Conservation (phyloP, 1,140 invertebrate genomes). For the Ceratina australensis region DNA sequence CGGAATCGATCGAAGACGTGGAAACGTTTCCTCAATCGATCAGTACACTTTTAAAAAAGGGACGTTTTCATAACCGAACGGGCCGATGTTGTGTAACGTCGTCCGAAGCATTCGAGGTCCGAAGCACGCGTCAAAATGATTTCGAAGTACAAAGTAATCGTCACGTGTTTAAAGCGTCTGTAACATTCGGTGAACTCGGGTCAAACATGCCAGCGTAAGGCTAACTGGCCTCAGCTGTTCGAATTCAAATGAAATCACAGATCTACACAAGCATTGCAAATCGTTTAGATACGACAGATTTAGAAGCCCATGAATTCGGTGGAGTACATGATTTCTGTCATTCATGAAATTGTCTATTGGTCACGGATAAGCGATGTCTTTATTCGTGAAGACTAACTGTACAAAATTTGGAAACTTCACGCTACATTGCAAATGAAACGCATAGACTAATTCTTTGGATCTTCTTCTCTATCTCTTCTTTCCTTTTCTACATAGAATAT, state of each 20-base stretch:
- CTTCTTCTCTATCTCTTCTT: neutral
- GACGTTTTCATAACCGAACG: constrained; percentile 18
- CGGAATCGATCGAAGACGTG: constrained; percentile 1
- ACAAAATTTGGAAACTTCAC: neutral
- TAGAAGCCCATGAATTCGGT: neutral
- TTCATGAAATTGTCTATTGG: neutral
- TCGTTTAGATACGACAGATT: neutral
- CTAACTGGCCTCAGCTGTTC: neutral
- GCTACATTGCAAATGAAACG: neutral
- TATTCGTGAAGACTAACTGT: neutral
- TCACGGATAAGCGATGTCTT: neutral
- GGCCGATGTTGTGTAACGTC: constrained; percentile 18
- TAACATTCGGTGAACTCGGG: neutral
- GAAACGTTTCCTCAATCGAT: neutral
- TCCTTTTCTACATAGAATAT: neutral
- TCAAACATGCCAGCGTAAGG: constrained; percentile 4
- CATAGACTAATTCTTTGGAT: too few species aligned
- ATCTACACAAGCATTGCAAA: neutral
- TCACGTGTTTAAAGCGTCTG: neutral
- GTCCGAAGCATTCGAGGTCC: neutral
- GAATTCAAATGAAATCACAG: neutral
- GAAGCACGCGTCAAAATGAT: neutral
- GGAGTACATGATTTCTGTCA: neutral
- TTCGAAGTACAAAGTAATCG: neutral
- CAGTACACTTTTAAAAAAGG: neutral